phyloP scores from a whole-genome alignment of 1,140 invertebrate species.

The Macrostomum lignano region DNA sequence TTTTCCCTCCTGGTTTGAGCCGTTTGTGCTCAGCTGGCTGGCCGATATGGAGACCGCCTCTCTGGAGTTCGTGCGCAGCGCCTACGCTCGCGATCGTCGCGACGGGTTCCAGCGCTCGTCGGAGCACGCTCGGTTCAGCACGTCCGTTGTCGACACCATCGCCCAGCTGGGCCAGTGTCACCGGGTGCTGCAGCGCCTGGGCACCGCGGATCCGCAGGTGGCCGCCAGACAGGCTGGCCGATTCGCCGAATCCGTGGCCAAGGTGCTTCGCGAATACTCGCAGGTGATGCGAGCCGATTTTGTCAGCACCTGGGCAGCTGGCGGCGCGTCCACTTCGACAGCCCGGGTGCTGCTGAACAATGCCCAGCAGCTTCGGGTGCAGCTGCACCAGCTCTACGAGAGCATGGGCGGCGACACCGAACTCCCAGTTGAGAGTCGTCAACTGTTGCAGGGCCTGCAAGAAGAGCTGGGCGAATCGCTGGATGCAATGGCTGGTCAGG shows the following conservation, averaged over 20 bases:
- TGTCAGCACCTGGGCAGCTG: neutral
- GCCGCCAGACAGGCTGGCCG: constrained; percentile 90
- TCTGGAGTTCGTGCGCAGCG: constrained; percentile 84
- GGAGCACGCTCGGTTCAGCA: constrained; percentile 89
- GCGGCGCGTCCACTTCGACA: constrained; percentile 30
- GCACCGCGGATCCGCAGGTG: constrained; percentile 73
- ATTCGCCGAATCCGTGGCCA: constrained; percentile 88
- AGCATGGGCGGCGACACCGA: too few species aligned
- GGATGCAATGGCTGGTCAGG: too few species aligned
- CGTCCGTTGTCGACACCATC: constrained; percentile 98
- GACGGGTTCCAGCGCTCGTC: constrained; percentile 97
- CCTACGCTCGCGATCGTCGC: constrained; percentile 89
- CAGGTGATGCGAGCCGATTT: constrained; percentile 93
- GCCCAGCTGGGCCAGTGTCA: constrained; percentile 97
- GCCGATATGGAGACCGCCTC: constrained; percentile 99
- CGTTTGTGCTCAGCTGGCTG: constrained; percentile 99
- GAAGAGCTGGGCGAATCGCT: too few species aligned
- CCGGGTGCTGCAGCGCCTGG: constrained; percentile 88
- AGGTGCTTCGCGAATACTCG: constrained; percentile 82
- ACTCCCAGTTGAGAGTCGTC: too few species aligned
- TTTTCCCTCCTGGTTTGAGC: constrained; percentile 96
- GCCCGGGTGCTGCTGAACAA: constrained; percentile 99
- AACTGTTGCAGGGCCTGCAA: too few species aligned
- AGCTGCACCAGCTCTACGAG: constrained; percentile 95
- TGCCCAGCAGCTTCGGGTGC: constrained; percentile 85